These are phyloP conservation scores for Drosophila vallismaia DNA, from an alignment of 2,888 invertebrate species.

Conservation along the genomic window DNA sequence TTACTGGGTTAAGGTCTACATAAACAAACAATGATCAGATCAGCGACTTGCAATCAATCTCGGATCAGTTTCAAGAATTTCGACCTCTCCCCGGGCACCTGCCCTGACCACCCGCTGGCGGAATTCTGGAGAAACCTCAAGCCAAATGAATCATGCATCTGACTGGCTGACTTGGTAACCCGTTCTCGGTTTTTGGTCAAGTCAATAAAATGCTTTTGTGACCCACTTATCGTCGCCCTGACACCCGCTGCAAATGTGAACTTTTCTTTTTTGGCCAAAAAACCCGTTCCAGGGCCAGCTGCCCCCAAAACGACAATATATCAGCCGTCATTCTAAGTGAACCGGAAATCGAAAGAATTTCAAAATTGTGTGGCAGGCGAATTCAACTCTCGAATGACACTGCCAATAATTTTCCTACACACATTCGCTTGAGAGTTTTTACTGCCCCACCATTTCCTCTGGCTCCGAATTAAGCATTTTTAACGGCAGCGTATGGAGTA, in stretches of 20 bases:
- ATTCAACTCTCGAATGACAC: slow-evolving; percentile 36
- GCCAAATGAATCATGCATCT: slow-evolving; percentile 56
- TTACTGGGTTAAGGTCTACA: background rate
- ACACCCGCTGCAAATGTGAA: slow-evolving; percentile 49
- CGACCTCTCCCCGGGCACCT: background rate
- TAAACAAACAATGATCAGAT: background rate
- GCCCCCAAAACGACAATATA: slow-evolving; percentile 51
- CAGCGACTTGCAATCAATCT: background rate
- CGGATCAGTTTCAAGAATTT: background rate
- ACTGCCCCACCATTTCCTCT: slow-evolving; percentile 60
- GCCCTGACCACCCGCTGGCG: slow-evolving; percentile 4
- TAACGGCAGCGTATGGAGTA: slow-evolving; percentile 59
- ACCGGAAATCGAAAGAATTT: slow-evolving; percentile 64
- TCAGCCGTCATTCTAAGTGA: slow-evolving; percentile 54
- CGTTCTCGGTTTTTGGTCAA: slow-evolving; percentile 57
- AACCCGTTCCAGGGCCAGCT: slow-evolving; percentile 56
- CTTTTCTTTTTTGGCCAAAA: slow-evolving; percentile 51
- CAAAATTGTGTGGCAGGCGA: slow-evolving; percentile 36
- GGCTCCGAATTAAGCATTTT: slow-evolving; percentile 37
- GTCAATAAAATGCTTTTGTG: slow-evolving; percentile 64
- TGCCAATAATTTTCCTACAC: slow-evolving; percentile 43
- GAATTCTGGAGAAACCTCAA: slow-evolving; percentile 46
- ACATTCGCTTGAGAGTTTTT: slow-evolving; percentile 53
- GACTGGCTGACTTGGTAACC: slow-evolving; percentile 66
- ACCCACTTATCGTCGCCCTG: slow-evolving; percentile 64